phyloP scores from a whole-genome alignment of 2,797 vertebrate species.

The Mus spretus region DNA sequence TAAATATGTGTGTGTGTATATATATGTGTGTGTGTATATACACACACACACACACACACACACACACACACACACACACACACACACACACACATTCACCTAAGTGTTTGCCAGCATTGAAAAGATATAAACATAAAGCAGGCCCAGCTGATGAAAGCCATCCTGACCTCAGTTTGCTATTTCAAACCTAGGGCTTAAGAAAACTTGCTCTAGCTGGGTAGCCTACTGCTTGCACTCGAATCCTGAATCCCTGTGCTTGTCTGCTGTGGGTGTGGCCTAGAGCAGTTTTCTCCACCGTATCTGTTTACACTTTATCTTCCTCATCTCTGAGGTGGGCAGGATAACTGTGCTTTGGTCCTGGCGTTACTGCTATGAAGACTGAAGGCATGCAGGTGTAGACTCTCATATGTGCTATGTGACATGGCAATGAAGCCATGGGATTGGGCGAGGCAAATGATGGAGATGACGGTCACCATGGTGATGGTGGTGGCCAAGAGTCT shows the following conservation, averaged over 20 bases:
- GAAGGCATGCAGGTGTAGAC: not conserved
- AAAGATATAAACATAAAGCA: not conserved
- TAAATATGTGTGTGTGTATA: too few relatives aligned
- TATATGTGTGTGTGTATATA: too few relatives aligned
- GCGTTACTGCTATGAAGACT: not conserved
- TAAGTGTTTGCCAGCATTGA: not conserved
- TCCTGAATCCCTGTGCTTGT: accelerated
- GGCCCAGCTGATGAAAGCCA: not conserved
- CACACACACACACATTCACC: not conserved
- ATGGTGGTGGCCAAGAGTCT: not conserved
- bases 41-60: too few relatives aligned
- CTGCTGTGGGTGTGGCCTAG: not conserved
- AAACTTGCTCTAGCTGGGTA: not conserved
- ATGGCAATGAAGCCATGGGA: accelerated
- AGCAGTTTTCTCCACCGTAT: not conserved
- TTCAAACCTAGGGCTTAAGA: not conserved
- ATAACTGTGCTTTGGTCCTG: not conserved
- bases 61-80: not conserved
- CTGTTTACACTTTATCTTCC: not conserved
- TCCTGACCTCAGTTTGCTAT: not conserved
- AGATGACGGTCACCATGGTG: accelerated
- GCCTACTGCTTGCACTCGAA: not conserved
- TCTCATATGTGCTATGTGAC: accelerated
- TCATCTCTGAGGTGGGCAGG: not conserved
- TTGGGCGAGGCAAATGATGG: not conserved